These are phyloP conservation scores for Rhabdomys pumilio DNA, from an alignment of 2,797 vertebrate genomes.

Conservation along the genomic window DNA sequence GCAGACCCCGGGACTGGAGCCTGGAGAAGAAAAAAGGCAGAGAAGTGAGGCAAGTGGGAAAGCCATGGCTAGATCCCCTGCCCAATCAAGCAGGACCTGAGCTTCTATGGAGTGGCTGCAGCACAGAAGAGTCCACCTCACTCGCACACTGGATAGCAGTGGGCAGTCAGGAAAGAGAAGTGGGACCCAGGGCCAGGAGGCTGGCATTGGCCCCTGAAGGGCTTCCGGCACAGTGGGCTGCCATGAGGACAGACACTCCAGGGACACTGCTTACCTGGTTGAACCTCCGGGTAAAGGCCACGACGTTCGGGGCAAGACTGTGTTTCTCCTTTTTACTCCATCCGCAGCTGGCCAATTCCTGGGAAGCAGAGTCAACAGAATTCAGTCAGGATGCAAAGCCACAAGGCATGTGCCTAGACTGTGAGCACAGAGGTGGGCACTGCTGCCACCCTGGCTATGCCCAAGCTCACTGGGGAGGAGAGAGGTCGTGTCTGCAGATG, in stretches of 20 bases:
- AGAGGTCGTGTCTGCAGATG: background rate
- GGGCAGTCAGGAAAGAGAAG: background rate
- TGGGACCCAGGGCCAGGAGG: background rate
- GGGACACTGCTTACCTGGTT: conserved; percentile 93
- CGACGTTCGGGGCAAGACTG: conserved; percentile 96
- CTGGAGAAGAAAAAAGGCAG: background rate
- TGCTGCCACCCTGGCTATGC: background rate
- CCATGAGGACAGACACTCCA: background rate
- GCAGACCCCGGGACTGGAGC: background rate
- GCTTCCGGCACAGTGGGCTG: background rate
- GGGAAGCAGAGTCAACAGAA: conserved; percentile 83
- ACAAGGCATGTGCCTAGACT: background rate
- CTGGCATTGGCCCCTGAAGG: background rate
- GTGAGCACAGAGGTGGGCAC: background rate
- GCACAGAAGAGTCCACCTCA: background rate
- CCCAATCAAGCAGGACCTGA: accelerated
- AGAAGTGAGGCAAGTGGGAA: background rate
- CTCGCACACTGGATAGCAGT: background rate
- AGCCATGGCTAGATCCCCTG: background rate
- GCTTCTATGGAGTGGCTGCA: background rate
- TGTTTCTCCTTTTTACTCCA: conserved; percentile 99
- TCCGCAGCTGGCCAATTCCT: conserved; percentile 97
- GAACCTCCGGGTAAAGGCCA: conserved; percentile 98
- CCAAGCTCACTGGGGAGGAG: background rate
- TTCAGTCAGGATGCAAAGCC: conserved; percentile 20